Base-by-base conservation (phyloP, 2,888 invertebrate genomes). In the Epinotia nisella region DNA sequence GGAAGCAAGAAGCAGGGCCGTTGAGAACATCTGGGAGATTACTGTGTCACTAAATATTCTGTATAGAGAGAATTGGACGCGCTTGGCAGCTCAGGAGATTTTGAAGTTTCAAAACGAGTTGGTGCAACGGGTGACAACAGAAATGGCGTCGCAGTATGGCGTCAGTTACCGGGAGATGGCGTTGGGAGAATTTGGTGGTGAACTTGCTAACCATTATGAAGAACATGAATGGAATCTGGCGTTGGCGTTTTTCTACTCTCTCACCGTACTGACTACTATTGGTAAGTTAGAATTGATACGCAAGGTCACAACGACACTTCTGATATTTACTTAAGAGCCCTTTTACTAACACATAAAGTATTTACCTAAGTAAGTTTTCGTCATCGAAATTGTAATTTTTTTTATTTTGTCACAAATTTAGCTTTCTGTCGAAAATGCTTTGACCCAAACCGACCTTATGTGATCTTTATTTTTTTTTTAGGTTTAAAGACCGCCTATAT, bases 191-290 rank as follows among this genome's bases (percentile, higher is more conserved):
- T 92, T 90, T 69, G 88, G 87, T 75, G 89, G 87, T 55, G 90
- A 90, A 83, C 79, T 89, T 78, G 84, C 86, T 78, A 88, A 90
- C 88, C 87, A 93, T 88, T 90, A 90, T 78, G 92, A 94, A 78
- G 96, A 96, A 80, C 95, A 96, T 87, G 97, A 97, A 87, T 98
- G 97, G 97, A 97, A 96, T 87, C 96, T 97, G 87, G 97, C 97
- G 70, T 96, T 96, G 83, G 98, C 98, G 70, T 98, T 99, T 92
- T 96, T 99, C 81, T 99, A 98, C 92, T 98, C 98, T 24, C 95
- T 99, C 79, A 98, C 98, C 51, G 98, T 99, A 78, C 95, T 99
- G 81, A 98, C 98, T 65, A 98, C 97, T 75, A 97, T 97, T 87
- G 97, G 97, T 97, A 89, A 96, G 96, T 94, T 76, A 79, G 56